Evolutionary conservation across 2,113 vertebrate species (phyloP), one percentile per base, ranked within the genome.

Genomic region (Helogale parvula): DNA sequence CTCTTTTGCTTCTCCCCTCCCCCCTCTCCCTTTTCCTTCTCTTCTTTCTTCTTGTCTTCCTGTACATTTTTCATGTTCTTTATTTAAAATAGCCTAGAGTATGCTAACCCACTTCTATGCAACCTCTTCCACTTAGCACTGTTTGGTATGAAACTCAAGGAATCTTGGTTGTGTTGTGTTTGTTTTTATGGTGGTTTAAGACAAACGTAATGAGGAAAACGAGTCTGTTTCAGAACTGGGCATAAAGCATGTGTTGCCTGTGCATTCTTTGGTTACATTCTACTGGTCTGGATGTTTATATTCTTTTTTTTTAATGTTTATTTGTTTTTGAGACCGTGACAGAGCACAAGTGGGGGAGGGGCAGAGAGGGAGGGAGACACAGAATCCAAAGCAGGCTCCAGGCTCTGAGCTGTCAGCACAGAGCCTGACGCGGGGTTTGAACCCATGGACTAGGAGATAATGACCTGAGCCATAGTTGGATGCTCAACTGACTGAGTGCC

Each of bases 111-210:
- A 23, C 41, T n/a, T 79, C 38, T 41, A 57, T 41, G 57, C 69
- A 86, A 1, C 89, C 41, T 54, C 35, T 45, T 74, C 76, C 7
- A 13, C 33, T 88, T 72, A 57, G 8, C 33, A 50, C 83, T 57
- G 21, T 45, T 93, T 94, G 50, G 38, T 81, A 54, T 77, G 72
- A 57, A 52, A 52, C n/a, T 95, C 69, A 45, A 69, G 63, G 90
- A 95, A 88, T 92, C 52, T 88, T 71, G 65, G 27, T 13, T 83
- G 6, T 84, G 72, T 83, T 23, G 25, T 60, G 35, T 57, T 57
- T 57, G 54, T 47, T 66, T 83, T 83, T 63, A 76, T 77, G 57
- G 72, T 97, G 66, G 5, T 68, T 69, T 81, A 84, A 97, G 77
- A 38, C 27, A 52, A 41, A 38, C 35, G 57, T 86, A 83, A 79